Conservation (phyloP, 2,888 invertebrate genomes). For the Pyrrhopygopsis socrates region DNA sequence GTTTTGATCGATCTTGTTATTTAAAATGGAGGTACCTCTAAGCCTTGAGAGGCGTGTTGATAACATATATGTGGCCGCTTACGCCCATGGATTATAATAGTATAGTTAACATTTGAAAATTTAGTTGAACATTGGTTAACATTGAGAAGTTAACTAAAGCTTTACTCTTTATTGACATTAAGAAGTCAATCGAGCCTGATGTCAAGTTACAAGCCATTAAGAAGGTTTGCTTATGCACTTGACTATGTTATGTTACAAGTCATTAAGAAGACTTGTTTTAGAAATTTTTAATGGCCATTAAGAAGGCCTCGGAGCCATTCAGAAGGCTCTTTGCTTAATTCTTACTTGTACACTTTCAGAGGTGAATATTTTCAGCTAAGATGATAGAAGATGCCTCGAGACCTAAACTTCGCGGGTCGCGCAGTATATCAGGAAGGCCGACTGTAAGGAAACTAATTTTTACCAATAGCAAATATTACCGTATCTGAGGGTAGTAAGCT, state of each 20-base stretch:
- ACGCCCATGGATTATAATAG: background rate
- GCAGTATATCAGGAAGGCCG: background rate
- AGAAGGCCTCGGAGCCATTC: background rate
- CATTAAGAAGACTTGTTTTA: background rate
- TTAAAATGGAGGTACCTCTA: background rate
- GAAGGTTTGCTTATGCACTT: background rate
- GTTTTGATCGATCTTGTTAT: background rate
- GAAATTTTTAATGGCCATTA: background rate
- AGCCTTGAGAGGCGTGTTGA: background rate
- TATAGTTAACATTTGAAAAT: too few relatives aligned
- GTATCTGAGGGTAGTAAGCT: too few relatives aligned
- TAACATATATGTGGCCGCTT: background rate
- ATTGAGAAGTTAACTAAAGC: background rate
- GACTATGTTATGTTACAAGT: background rate
- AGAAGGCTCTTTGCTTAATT: background rate
- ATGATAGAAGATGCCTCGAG: too few relatives aligned
- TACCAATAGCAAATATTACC: too few relatives aligned
- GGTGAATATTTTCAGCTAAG: background rate
- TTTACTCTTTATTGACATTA: background rate
- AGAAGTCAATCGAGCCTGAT: background rate
- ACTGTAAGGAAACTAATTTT: too few relatives aligned
- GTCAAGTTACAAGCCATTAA: background rate
- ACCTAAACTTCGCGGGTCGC: background rate
- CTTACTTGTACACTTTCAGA: background rate
- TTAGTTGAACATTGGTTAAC: too few relatives aligned